Conservation (phyloP, 1,140 invertebrate species). For the Diplogasteroides magnus region DNA sequence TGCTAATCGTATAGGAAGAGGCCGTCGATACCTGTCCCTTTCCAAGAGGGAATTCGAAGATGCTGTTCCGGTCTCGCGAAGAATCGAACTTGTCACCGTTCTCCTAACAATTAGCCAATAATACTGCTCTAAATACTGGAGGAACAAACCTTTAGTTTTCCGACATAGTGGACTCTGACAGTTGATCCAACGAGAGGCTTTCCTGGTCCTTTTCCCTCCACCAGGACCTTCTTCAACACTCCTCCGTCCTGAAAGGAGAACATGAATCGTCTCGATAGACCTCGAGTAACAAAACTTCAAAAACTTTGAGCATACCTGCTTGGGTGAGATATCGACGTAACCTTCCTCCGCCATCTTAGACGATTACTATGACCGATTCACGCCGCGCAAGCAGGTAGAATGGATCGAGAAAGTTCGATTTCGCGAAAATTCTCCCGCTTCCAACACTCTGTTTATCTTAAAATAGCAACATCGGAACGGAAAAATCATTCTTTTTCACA, state of each 20-base stretch:
- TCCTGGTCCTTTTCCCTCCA: conserved; percentile 5
- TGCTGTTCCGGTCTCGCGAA: conserved; percentile 7
- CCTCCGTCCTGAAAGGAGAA: conserved; percentile 20
- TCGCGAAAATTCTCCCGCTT: not conserved
- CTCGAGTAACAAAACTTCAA: not conserved
- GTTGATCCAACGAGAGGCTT: conserved; percentile 18
- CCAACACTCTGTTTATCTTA: too few relatives aligned
- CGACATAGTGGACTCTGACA: conserved; percentile 26
- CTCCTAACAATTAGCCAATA: not conserved
- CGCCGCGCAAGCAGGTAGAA: not conserved
- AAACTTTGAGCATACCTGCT: not conserved
- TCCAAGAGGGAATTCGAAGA: conserved; percentile 22
- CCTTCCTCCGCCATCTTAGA: too few relatives aligned
- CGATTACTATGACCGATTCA: too few relatives aligned
- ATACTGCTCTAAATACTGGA: not conserved
- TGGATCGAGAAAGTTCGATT: not conserved
- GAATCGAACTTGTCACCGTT: conserved; percentile 27
- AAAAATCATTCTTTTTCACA: too few relatives aligned
- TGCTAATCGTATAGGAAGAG: not conserved
- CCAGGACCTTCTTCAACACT: conserved; percentile 20
- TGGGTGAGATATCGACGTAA: not conserved
- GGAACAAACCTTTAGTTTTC: conserved; percentile 3
- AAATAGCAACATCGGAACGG: too few relatives aligned
- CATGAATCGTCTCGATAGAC: not conserved
- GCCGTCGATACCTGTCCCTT: conserved; percentile 11